Evolutionary conservation across 2,888 invertebrate species (phyloP), one percentile per base, ranked within the genome.

Genomic region (Clunio marinus): DNA sequence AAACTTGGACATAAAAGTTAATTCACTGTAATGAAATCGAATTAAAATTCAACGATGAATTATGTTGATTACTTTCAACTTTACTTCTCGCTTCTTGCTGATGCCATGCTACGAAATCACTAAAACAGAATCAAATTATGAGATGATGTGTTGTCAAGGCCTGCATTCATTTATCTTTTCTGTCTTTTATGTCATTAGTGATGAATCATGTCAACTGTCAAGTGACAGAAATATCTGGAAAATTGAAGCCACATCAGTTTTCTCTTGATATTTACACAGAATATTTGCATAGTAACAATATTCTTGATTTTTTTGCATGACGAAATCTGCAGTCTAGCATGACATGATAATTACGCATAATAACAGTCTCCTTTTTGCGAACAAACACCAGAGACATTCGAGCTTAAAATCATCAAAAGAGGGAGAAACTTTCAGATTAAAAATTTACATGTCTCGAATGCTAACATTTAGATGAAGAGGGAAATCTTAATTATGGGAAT

Each of bases 281-380:
- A 20, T 51, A 51, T 51, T 51, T 51, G 51, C 51, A 17, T 32
- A 32, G 5, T 32, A 13, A 13, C 35, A 8, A 13, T 13, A 45
- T 32, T 32, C 4, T 32, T 32, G 32, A 5, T 2, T 10, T 27
- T 57, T 57, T 57, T 27, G 27, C 57, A 8, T 27, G 57, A 57
- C 5, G 20, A 51, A 27, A 25, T 15, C 27, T 57, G 57, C 25
- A 57, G 25, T 13, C 57, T 27, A 27, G 25, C 57, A 57, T 27
- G 57, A 57, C 57, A 57, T 15, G 25, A 57, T 57, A 57, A 57
- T 57, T 57, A 57, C 57, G 57, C 7, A 57, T 57, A 57, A 57
- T 57, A 25, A 57, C 57, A 57, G 25, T 20, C 25, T 57, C 57
- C 15, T 24, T 57, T 57, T 8, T 27, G n/a, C 57, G 25, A 57